These are phyloP conservation scores for Halotydeus destructor DNA, from an alignment of 1,140 invertebrate species.

Conservation along the genomic window DNA sequence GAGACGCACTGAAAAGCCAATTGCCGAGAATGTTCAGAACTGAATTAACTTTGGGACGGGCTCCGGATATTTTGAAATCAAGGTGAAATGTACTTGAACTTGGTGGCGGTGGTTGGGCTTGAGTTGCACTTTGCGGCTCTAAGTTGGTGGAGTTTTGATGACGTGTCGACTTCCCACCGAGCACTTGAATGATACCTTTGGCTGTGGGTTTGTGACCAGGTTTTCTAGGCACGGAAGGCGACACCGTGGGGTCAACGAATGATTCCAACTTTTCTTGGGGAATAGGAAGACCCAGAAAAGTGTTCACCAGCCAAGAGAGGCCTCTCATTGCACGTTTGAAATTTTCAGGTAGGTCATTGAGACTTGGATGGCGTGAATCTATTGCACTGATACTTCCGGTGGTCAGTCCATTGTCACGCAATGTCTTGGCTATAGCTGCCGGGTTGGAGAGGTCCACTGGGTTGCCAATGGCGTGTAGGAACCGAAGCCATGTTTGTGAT, in stretches of 20 bases:
- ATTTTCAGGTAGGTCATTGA: conserved; percentile 62
- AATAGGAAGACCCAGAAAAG: conserved; percentile 88
- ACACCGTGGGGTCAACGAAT: no score
- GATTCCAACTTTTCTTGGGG: no score
- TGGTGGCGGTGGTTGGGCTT: background rate
- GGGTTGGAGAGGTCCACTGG: conserved; percentile 75
- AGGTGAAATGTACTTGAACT: background rate
- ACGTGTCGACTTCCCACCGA: no score
- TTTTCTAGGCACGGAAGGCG: no score
- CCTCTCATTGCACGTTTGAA: conserved; percentile 85
- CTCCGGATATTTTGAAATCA: conserved; percentile 15
- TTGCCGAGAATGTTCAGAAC: conserved; percentile 86
- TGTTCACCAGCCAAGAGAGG: conserved; percentile 75
- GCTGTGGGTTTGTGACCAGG: no score
- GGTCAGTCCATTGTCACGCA: conserved; percentile 43
- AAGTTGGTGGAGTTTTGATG: no score
- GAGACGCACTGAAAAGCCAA: conserved; percentile 87
- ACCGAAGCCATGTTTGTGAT: conserved; percentile 80
- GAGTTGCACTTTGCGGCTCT: background rate
- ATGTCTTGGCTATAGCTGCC: conserved; percentile 60
- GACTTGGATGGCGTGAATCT: conserved; percentile 75
- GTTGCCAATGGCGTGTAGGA: conserved; percentile 76
- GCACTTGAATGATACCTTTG: no score
- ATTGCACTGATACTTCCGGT: conserved; percentile 30
- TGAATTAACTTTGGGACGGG: conserved; percentile 68